Evolutionary conservation across 1,140 invertebrate genomes (phyloP).

Genomic region (Pachyrhynchus sulphureomaculatus): DNA sequence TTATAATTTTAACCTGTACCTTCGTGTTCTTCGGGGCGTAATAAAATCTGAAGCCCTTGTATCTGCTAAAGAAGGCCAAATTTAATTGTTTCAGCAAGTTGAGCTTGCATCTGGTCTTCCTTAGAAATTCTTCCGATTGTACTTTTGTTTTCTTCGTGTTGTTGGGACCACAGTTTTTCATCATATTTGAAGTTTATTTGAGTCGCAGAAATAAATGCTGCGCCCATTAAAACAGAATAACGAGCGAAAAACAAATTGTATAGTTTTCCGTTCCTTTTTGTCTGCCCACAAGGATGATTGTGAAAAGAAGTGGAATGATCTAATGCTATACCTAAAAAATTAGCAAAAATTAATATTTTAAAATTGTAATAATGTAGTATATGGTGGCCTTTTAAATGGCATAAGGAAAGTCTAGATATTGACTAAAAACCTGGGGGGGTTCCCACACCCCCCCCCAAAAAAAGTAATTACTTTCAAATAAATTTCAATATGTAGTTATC

Average conservation of each 20-base stretch:
- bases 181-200: slow-evolving; percentile 83
- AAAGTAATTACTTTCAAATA: no score
- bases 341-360: neutral
- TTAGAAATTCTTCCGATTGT: slow-evolving; percentile 48
- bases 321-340: slow-evolving; percentile 82
- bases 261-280: slow-evolving; percentile 92
- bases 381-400: no score
- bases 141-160: slow-evolving; percentile 51
- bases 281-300: slow-evolving; percentile 85
- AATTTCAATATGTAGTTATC: no score
- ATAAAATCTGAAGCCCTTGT: slow-evolving; percentile 55
- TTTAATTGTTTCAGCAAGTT: slow-evolving; percentile 77
- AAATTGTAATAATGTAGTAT: no score
- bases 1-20: no score
- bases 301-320: slow-evolving; percentile 93
- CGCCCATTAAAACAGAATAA: slow-evolving; percentile 95
- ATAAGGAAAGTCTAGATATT: no score
- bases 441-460: no score
- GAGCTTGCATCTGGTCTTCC: slow-evolving; percentile 77
- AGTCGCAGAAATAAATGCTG: slow-evolving; percentile 89
- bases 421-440: no score
- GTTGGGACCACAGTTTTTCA: slow-evolving; percentile 4
- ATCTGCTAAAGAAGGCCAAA: slow-evolving; percentile 73
- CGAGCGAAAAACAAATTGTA: slow-evolving; percentile 97
- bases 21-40: slow-evolving; percentile 57